Conservation (phyloP, 64 coral and sea anemone species). For the Anthopleura sola region DNA sequence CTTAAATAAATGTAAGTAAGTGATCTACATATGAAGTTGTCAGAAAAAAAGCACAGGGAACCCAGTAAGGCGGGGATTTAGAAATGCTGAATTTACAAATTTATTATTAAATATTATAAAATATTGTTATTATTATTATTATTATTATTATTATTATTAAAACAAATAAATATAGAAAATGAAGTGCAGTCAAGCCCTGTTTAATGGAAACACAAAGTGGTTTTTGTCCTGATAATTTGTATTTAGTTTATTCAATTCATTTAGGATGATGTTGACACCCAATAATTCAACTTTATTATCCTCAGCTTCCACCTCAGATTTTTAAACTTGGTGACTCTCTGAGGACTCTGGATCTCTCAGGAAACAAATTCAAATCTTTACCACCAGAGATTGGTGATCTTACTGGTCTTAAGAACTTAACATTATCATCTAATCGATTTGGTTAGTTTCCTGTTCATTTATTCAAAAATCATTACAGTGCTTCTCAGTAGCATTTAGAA, state of each 20-base stretch:
- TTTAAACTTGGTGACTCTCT: constrained; percentile 53
- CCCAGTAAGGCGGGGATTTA: not conserved
- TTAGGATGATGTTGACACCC: too few species aligned
- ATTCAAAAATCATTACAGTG: too few species aligned
- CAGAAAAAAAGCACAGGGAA: not conserved
- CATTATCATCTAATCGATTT: constrained; percentile 59
- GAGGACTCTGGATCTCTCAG: constrained; percentile 91
- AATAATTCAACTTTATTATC: not conserved
- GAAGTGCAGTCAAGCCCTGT: too few species aligned
- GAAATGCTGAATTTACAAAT: too few species aligned
- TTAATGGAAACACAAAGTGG: too few species aligned
- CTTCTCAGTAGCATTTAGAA: too few species aligned
- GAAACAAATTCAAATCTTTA: constrained; percentile 76
- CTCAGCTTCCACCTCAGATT: constrained; percentile 73
- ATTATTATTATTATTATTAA: too few species aligned
- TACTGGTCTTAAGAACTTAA: constrained; percentile 73
- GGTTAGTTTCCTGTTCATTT: constrained; percentile 39
- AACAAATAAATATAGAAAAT: too few species aligned
- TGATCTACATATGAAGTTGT: not conserved
- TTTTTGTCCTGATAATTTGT: too few species aligned
- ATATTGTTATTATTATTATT: too few species aligned
- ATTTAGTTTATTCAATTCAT: too few species aligned
- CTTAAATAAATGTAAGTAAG: not conserved
- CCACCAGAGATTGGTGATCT: constrained; percentile 74
- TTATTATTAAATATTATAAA: too few species aligned